These are phyloP conservation scores for Tetheella fluctuosa DNA, from an alignment of 2,888 invertebrate genomes.

Conservation along the genomic window DNA sequence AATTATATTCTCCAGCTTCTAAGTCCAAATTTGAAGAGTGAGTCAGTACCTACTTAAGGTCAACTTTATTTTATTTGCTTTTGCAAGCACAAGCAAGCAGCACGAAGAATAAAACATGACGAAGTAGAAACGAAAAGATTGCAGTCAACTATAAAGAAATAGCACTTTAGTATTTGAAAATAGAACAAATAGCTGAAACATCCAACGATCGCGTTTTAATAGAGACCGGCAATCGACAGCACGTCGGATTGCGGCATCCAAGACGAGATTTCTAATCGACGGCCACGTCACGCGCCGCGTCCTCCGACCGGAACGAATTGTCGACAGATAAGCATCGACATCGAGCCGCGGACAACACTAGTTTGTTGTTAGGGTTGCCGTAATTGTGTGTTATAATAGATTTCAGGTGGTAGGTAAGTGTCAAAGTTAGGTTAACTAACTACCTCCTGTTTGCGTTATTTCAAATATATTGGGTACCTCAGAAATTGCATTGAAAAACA, in stretches of 20 bases:
- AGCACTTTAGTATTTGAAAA: conserved; percentile 22
- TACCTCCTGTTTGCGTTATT: neutral
- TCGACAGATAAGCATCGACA: conserved; percentile 66
- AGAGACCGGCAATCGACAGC: conserved; percentile 52
- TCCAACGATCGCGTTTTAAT: conserved; percentile 44
- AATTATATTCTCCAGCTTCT: neutral
- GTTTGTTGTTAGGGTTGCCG: conserved; percentile 19
- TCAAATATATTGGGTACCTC: no score
- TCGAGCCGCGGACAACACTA: conserved; percentile 25
- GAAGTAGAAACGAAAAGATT: conserved; percentile 4
- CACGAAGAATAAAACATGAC: neutral
- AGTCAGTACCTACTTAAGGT: neutral
- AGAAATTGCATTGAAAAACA: no score
- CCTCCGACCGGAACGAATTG: conserved; percentile 64
- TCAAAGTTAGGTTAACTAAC: neutral
- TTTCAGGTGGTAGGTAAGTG: neutral
- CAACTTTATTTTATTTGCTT: neutral
- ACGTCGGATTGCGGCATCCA: conserved; percentile 53
- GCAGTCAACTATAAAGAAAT: conserved; percentile 1
- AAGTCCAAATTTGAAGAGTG: no score
- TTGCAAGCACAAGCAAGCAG: neutral
- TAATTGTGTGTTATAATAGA: neutral
- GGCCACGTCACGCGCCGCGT: conserved; percentile 66
- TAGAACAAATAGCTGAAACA: conserved; percentile 38
- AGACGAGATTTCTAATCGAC: conserved; percentile 71